Conservation (phyloP, 2,113 vertebrate species). For the Pantherophis guttatus region DNA sequence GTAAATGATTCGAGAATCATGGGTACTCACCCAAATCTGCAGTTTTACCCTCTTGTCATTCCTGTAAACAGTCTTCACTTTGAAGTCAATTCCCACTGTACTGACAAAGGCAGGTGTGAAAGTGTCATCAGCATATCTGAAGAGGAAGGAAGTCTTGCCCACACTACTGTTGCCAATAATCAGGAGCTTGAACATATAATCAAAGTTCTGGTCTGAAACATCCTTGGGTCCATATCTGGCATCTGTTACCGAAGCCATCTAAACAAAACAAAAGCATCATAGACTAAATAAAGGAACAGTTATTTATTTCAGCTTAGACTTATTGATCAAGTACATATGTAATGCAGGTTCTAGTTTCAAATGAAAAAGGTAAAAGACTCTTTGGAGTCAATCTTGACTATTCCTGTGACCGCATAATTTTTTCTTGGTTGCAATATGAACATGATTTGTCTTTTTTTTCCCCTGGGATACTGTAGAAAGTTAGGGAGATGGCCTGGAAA, state of each 20-base stretch:
- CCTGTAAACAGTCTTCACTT: conserved; percentile 96
- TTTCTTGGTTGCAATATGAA: background rate
- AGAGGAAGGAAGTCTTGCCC: conserved; percentile 96
- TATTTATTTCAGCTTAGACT: background rate
- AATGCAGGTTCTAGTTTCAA: background rate
- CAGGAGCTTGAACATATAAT: conserved; percentile 99
- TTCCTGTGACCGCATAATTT: background rate
- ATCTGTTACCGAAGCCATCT: conserved; percentile 95
- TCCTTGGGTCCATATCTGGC: conserved; percentile 88
- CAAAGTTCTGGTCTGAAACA: conserved; percentile 97
- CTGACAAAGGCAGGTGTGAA: conserved; percentile 97
- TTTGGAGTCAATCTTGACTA: background rate
- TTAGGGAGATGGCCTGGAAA: background rate
- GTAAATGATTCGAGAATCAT: background rate
- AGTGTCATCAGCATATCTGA: conserved; percentile 94
- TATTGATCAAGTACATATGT: background rate
- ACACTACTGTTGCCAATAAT: conserved; percentile 98
- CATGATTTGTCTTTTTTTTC: background rate
- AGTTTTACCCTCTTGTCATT: conserved; percentile 97
- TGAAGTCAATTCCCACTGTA: conserved; percentile 98
- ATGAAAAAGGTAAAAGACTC: background rate
- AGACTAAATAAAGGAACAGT: background rate
- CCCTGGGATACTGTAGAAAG: background rate
- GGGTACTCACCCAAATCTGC: conserved; percentile 93
- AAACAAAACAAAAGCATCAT: conserved; percentile 53